Percentiles rank a stretch among this genome's conserved stretches.
Conservation (phyloP, 2,888 invertebrate genomes). For the Pseudococcus jackbeardsleyi region DNA sequence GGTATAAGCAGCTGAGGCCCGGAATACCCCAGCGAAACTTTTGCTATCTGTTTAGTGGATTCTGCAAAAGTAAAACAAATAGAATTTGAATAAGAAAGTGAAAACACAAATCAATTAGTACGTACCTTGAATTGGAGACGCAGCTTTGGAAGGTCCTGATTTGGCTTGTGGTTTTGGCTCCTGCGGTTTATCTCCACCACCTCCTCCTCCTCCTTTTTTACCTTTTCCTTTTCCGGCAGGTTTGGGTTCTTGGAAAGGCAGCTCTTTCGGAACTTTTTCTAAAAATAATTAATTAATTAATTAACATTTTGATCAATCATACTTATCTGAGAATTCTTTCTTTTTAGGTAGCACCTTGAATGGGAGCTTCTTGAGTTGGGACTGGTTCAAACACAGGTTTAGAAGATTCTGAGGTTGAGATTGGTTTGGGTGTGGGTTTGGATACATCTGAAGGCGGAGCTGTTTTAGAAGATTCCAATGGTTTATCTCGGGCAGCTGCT, state of each 20-base stretch:
- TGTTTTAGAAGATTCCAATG: not conserved
- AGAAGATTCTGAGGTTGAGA: not conserved
- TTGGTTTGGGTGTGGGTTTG: not conserved
- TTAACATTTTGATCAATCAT: not conserved
- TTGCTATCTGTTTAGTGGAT: not conserved
- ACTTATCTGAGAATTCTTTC: not conserved
- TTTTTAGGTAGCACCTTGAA: not conserved
- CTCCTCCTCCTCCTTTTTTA: not conserved
- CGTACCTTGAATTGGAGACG: not conserved
- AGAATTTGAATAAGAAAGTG: not conserved
- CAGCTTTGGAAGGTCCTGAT: not conserved
- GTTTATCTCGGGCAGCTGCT: not conserved
- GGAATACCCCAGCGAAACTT: not conserved
- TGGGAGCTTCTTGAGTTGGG: not conserved
- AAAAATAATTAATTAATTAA: not conserved
- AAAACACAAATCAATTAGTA: not conserved
- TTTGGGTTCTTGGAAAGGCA: not conserved
- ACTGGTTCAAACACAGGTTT: not conserved
- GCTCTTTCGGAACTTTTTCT: not conserved
- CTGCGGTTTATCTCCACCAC: not conserved
- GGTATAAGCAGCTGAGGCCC: not conserved
- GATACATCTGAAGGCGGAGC: not conserved
- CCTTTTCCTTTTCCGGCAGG: constrained; percentile 1
- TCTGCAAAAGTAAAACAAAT: not conserved
- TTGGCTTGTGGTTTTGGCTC: not conserved